These are phyloP conservation scores for Polydrusus pterygomalis DNA, from an alignment of 2,888 invertebrate genomes.

Conservation along the genomic window DNA sequence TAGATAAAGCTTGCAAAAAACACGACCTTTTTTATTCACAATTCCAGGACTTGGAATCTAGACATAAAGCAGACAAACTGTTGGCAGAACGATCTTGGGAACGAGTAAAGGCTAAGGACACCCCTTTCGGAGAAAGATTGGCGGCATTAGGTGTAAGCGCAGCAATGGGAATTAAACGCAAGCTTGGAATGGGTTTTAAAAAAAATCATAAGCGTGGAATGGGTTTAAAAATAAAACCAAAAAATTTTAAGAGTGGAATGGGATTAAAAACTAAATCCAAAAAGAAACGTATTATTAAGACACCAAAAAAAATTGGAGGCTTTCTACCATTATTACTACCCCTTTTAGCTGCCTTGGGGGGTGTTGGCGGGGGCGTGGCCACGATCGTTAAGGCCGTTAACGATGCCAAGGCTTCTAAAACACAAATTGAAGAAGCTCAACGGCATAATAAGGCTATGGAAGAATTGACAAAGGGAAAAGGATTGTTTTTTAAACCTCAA, in stretches of 20 bases:
- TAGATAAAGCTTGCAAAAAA: slow-evolving; percentile 65
- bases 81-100: slow-evolving; percentile 64
- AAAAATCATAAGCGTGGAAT: too few relatives aligned
- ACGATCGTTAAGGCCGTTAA: slow-evolving; percentile 59
- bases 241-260: not conserved
- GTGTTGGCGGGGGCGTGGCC: slow-evolving; percentile 47
- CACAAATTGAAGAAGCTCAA: slow-evolving; percentile 58
- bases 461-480: slow-evolving; percentile 57
- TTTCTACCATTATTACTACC: not conserved
- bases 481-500: slow-evolving; percentile 6
- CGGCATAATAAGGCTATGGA: slow-evolving; percentile 61
- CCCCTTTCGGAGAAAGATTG: slow-evolving; percentile 63
- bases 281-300: not conserved
- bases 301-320: not conserved
- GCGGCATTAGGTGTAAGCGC: slow-evolving; percentile 61
- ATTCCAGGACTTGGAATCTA: slow-evolving; percentile 50
- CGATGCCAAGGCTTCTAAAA: slow-evolving; percentile 56
- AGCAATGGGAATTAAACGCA: slow-evolving; percentile 33
- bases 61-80: slow-evolving; percentile 65
- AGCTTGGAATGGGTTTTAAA: not conserved
- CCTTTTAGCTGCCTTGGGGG: slow-evolving; percentile 15
- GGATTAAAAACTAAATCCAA: not conserved
- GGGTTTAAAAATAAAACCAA: too few relatives aligned
- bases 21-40: slow-evolving; percentile 65
- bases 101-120: slow-evolving; percentile 41